Percentiles rank a stretch among this genome's conserved stretches.
Conservation (phyloP, 2,113 vertebrate genomes). For the Donacobius atricapilla region DNA sequence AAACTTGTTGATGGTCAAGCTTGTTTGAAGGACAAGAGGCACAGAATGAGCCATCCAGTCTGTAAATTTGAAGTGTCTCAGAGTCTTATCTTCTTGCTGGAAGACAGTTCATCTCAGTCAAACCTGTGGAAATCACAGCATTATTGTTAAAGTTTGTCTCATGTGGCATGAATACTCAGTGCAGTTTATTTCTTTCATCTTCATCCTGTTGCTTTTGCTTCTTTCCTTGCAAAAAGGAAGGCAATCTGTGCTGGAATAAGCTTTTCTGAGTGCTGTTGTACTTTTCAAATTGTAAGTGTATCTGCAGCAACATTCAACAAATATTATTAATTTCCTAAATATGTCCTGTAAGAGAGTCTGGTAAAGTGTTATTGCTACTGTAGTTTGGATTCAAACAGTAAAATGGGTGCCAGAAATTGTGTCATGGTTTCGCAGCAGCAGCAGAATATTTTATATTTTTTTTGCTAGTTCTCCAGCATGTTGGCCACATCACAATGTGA, state of each 20-base stretch:
- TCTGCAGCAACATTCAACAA: not conserved
- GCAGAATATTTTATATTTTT: not conserved
- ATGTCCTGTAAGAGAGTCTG: slow-evolving; percentile 2
- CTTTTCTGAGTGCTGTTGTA: not conserved
- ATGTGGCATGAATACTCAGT: not conserved
- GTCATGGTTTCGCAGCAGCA: slow-evolving; percentile 31
- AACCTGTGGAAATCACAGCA: not conserved
- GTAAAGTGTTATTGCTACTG: slow-evolving; percentile 42
- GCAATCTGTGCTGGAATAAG: not conserved
- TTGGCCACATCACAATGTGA: not conserved
- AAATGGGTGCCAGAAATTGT: slow-evolving; percentile 38
- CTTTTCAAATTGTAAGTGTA: not conserved
- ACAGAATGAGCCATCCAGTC: not conserved
- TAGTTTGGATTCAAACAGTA: not conserved
- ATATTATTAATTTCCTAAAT: slow-evolving; percentile 35
- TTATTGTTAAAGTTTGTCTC: not conserved
- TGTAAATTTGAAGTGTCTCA: not conserved
- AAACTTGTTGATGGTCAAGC: not conserved
- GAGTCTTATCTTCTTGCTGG: not conserved
- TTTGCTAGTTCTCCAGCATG: not conserved
- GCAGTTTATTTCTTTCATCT: not conserved
- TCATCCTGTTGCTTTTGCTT: not conserved
- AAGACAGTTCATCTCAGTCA: not conserved
- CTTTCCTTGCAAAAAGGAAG: not conserved
- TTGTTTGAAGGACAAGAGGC: not conserved